phyloP scores from a whole-genome alignment of 2,888 invertebrate species.

The Pilophorus perplexus region DNA sequence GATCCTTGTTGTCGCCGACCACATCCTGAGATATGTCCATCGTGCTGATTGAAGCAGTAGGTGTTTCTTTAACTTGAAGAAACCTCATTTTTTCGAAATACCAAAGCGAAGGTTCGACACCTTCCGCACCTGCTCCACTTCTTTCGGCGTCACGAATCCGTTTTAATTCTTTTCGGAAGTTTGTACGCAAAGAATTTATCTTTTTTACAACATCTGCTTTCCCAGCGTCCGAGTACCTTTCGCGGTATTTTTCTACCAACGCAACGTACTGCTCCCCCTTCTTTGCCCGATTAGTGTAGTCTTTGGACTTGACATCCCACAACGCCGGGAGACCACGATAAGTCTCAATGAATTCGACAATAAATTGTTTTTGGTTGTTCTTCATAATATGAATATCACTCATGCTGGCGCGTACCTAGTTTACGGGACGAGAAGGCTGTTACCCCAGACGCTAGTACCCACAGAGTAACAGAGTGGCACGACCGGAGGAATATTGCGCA shows the following conservation, averaged over 20 bases:
- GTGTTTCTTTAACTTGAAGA: too few relatives aligned
- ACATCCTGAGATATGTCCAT: constrained; percentile 11
- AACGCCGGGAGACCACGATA: constrained; percentile 8
- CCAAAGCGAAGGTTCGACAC: neutral
- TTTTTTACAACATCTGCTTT: constrained; percentile 8
- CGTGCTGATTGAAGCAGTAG: constrained; percentile 10
- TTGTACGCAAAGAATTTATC: neutral
- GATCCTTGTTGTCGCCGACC: neutral
- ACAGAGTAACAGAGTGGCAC: too few relatives aligned
- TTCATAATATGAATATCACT: too few relatives aligned
- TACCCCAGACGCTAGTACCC: too few relatives aligned
- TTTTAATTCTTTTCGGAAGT: constrained; percentile 22
- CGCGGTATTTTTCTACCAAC: constrained; percentile 11
- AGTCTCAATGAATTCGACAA: constrained; percentile 14
- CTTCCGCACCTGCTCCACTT: too few relatives aligned
- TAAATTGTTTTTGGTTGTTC: constrained; percentile 10
- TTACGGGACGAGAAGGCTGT: too few relatives aligned
- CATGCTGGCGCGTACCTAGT: neutral
- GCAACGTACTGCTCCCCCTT: constrained; percentile 9
- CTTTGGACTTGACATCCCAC: constrained; percentile 8
- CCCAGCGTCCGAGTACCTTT: constrained; percentile 6
- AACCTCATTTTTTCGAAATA: neutral
- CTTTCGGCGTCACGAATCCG: constrained; percentile 12
- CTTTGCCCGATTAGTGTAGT: constrained; percentile 4
- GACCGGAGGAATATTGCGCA: neutral